Conservation (phyloP, 2,888 invertebrate genomes). For the Eutolmus rufibarbis region DNA sequence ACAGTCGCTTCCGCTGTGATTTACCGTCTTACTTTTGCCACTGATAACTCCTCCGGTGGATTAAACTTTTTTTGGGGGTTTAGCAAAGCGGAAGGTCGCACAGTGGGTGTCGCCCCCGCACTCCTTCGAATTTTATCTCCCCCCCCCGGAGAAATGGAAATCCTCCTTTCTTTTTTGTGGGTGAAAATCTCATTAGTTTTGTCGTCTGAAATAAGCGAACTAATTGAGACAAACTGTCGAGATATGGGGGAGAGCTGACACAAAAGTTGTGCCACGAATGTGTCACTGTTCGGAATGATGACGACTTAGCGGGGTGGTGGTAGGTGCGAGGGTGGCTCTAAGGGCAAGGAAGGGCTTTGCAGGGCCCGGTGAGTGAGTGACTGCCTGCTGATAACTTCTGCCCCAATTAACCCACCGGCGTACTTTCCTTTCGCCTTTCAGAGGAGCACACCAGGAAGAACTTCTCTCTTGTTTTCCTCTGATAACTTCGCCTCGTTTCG, state of each 20-base stretch:
- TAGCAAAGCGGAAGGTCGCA: neutral
- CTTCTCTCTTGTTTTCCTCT: constrained; percentile 13
- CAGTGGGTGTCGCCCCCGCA: neutral
- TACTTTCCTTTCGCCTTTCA: neutral
- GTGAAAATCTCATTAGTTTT: constrained; percentile 23
- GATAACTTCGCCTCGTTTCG: neutral
- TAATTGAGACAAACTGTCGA: constrained; percentile 8
- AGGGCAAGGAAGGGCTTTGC: neutral
- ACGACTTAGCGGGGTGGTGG: neutral
- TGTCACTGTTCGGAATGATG: neutral
- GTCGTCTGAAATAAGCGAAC: constrained; percentile 23
- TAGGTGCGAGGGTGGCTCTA: neutral
- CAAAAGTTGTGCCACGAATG: neutral
- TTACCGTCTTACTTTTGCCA: neutral
- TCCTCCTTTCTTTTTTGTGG: neutral
- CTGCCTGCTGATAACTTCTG: constrained; percentile 20
- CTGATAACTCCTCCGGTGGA: neutral
- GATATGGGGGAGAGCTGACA: neutral
- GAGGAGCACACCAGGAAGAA: neutral
- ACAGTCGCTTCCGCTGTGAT: neutral
- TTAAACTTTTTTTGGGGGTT: neutral
- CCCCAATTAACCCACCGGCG: constrained; percentile 11
- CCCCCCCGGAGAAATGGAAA: neutral
- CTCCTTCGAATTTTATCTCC: neutral
- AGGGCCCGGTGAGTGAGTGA: neutral